Conservation (phyloP, 2,797 vertebrate species). For the Megaceryle alcyon region DNA sequence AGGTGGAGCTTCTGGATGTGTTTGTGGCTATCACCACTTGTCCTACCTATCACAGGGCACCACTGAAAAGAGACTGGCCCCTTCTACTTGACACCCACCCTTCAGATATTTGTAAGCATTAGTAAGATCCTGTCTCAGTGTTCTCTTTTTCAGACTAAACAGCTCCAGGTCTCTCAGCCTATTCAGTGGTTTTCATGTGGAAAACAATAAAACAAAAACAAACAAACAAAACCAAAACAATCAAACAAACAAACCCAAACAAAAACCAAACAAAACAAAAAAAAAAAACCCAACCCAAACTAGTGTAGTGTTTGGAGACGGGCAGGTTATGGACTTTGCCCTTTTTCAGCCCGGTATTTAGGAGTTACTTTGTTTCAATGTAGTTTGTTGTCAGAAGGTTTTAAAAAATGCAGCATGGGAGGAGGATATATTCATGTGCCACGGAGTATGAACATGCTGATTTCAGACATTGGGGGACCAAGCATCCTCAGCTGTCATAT, state of each 20-base stretch:
- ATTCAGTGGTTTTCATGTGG: constrained; percentile 6
- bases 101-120: too few species aligned
- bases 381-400: constrained; percentile 17
- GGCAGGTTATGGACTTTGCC: background rate
- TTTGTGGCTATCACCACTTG: too few species aligned
- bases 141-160: too few species aligned
- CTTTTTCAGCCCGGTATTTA: constrained; percentile 6
- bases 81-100: too few species aligned
- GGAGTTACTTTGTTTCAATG: background rate
- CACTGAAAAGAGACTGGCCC: too few species aligned
- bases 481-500: background rate
- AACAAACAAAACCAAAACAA: too few species aligned
- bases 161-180: too few species aligned
- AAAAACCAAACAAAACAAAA: too few species aligned
- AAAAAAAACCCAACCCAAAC: too few species aligned
- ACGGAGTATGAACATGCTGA: background rate
- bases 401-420: background rate
- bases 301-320: background rate
- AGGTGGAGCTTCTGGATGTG: too few species aligned
- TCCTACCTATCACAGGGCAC: too few species aligned
- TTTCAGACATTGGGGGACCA: background rate
- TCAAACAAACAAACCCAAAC: background rate
- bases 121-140: too few species aligned
- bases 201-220: background rate
- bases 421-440: background rate